These are phyloP conservation scores for Butorides virescens DNA, from an alignment of 2,113 vertebrate genomes.

Conservation along the genomic window DNA sequence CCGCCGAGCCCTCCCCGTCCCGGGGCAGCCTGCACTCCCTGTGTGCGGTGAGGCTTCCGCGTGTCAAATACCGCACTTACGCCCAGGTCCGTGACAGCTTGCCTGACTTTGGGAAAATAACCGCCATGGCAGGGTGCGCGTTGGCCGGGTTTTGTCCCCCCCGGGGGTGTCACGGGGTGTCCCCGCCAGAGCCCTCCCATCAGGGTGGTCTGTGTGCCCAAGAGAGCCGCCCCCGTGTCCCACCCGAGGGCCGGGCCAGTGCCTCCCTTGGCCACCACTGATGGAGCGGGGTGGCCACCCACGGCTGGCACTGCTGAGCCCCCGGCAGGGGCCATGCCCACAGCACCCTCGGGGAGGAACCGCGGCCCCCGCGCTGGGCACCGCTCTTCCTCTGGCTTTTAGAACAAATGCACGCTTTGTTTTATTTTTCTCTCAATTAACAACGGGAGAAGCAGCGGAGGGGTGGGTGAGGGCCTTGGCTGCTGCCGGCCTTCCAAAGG, in stretches of 20 bases:
- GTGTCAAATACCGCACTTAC: rapidly evolving
- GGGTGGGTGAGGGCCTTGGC: background rate
- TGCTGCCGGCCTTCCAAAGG: background rate
- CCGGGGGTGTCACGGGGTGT: rapidly evolving
- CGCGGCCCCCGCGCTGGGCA: rapidly evolving
- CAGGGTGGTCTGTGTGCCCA: rapidly evolving
- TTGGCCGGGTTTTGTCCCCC: background rate
- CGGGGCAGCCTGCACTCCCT: background rate
- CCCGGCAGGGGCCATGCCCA: rapidly evolving
- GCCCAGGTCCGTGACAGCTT: too few relatives aligned
- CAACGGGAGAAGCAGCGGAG: background rate
- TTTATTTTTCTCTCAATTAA: too few relatives aligned
- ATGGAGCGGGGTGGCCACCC: background rate
- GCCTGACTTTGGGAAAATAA: background rate
- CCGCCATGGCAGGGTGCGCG: rapidly evolving
- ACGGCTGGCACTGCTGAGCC: background rate
- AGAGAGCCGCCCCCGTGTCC: background rate
- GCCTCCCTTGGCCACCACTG: background rate
- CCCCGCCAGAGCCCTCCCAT: rapidly evolving
- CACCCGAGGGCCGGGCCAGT: rapidly evolving
- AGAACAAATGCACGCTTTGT: rapidly evolving
- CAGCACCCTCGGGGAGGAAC: background rate
- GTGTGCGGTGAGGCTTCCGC: rapidly evolving
- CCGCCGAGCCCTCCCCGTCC: too few relatives aligned
- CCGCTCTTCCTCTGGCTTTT: rapidly evolving